Base-by-base conservation (phyloP, 2,113 vertebrate species). In the Xenopus borealis region DNA sequence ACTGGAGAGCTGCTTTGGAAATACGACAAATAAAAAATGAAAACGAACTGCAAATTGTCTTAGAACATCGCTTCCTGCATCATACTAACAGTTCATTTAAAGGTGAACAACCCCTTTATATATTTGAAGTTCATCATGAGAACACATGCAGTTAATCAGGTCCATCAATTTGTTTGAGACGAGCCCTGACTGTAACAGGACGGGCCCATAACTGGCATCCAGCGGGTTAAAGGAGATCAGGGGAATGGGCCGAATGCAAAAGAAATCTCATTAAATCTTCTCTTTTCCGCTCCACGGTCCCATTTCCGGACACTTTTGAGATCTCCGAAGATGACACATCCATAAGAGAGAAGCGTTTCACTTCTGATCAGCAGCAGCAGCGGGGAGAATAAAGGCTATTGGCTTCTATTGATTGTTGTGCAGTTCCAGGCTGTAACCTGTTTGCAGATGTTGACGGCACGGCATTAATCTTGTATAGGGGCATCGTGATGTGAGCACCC, bases 401-500 rank as follows among this genome's bases (percentile, higher is more conserved):
- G 73, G 46, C 50, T 20, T 27, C 46, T 63, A 69, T 69, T 23
- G 74, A 77, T 64, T 10, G 58, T 19, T 44, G 14, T 69, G 23
- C 66, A 17, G 67, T 55, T 63, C 70, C 66, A 77, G 63, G 58
- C 74, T 40, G 52, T 77, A 77, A 77, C 74, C 74, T 52, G 40
- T 45, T 55, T 62, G 66, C 44, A 62, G 73, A 53, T 45, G 73
- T 61, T 75, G 46, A 40, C 17, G 16, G 47, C 66, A 64, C 50
- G 63, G 74, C 74, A 77, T 77, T 77, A 77, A 77, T 77, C 74
- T 77, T 69, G 74, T 59, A 77, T 77, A 23, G 66, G 74, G 59
- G 74, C 47, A 12, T 44, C 45, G 17, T 63, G 45, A 50, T 47
- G 14, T 16, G 66, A 64, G 66, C 66, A 27, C 13, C 16, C 47